Base-by-base conservation (phyloP, 2,797 vertebrate species). In the Tarsius wallacei region DNA sequence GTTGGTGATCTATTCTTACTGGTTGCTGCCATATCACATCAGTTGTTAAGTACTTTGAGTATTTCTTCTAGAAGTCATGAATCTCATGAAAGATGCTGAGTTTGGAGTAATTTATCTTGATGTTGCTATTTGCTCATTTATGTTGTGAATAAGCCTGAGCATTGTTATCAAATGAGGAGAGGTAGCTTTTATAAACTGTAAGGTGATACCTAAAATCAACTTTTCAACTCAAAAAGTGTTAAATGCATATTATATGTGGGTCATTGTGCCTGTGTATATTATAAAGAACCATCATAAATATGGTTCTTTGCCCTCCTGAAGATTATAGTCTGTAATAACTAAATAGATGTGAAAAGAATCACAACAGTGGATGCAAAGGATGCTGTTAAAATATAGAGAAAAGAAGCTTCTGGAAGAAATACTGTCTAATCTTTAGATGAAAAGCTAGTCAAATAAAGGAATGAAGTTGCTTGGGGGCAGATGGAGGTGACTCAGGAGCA, bases 171-270 rank as follows among this genome's bases (percentile, higher is more conserved):
- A 26, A 76, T 11, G 55, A 84, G 66, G 94, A 83, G 36, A 93
- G n/a, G 6, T 3, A 88, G 13, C 2, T 93, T 55, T 80, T 85
- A 49, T 73, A 87, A 87, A 78, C 2, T 83, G 11, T 47, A 90
- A 96, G 90, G 19, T 90, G 55, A 63, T 55, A 24, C 49, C 81
- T 78, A 76, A 68, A 73, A 78, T 90, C 16, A 90, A 64, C 33
- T 66, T 55, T 59, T 87, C 28, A 61, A 59, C 26, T 47, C 17
- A 42, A 59, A 70, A 77, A 11, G 13, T 66, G 47, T 86, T 78
- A 59, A 49, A 36, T 26, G 77, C 28, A 26, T 85, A 31, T 51
- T 71, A 19, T 33, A 59, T 61, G 28, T 47, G 53, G 31, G n/a
- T 5, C 36, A 21, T 22, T 55, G 36, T 26, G 21, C 19, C 21